Base-by-base conservation (phyloP, 2,113 vertebrate species). In the Mastomys natalensis region DNA sequence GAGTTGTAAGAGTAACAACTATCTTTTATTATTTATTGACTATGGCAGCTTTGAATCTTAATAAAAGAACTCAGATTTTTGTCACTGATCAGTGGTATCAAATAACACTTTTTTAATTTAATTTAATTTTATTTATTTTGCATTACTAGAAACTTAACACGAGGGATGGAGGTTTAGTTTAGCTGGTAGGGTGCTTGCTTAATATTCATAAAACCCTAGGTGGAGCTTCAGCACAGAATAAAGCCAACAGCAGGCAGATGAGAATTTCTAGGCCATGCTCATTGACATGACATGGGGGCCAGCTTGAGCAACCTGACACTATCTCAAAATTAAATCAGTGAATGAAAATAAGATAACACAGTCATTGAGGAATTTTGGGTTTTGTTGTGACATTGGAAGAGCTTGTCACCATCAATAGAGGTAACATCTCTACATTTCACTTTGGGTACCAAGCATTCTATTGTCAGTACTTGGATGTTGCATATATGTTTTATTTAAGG, bases 61-160 rank as follows among this genome's bases (percentile, higher is more conserved):
- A 87, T 76, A 68, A 93, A 87, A 64, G 74, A 53, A 66, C 29
- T 84, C 53, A 64, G 24, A 48, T 45, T 82, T 66, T 93, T 88
- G 78, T 58, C 1, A 80, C n/a, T 66, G 6, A 85, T 43, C 3
- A 55, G n/a, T 2, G 24, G 66, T 93, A n/a, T 64, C 26, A 81
- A 93, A 64, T 81, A 26, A 60, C 5, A 82, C 21, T 66, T 78
- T 55, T 51, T 51, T 51, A 10, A 11, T 60, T 60, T 58, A n/a
- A n/a, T n/a, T n/a, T n/a, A n/a, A n/a, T n/a, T n/a, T n/a, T n/a
- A n/a, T n/a, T n/a, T n/a, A n/a, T n/a, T 58, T 45, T 76, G 29
- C 55, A 53, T 89, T 24, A 31, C 68, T 88, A 55, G 17, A 16
- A 55, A 55, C 53, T 26, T 26, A 55, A 40, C 5, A 22, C 0